phyloP scores from a whole-genome alignment of 2,888 invertebrate species.

The Spodoptera exigua region DNA sequence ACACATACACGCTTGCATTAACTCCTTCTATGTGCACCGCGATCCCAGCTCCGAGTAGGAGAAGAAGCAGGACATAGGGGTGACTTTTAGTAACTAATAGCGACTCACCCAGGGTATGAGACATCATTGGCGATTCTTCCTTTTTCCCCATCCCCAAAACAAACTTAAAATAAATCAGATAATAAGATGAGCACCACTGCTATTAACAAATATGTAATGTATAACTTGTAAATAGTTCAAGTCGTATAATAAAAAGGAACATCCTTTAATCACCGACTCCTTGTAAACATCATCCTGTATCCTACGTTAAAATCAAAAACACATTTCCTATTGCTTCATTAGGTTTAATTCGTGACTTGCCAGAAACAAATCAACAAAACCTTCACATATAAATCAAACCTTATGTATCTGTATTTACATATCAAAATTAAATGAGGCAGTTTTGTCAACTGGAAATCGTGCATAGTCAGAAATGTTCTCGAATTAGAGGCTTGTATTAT shows the following conservation, averaged over 20 bases:
- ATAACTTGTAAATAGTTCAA: constrained; percentile 1
- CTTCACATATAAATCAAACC: not conserved
- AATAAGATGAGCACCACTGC: too few species aligned
- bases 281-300: constrained; percentile 11
- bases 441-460: constrained; percentile 18
- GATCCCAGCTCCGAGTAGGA: too few species aligned
- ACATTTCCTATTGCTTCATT: constrained; percentile 40
- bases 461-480: constrained; percentile 7
- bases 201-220: not conserved
- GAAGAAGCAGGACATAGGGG: too few species aligned
- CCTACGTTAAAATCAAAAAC: constrained; percentile 16
- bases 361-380: constrained; percentile 1
- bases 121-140: too few species aligned
- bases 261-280: constrained; percentile 15
- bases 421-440: constrained; percentile 8
- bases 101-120: too few species aligned
- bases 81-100: too few species aligned
- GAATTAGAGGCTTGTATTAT: constrained; percentile 24
- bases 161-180: too few species aligned
- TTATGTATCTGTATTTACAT: not conserved
- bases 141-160: too few species aligned
- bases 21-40: too few species aligned
- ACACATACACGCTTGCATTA: too few species aligned
- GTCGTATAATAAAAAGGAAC: constrained; percentile 10
- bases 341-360: constrained; percentile 24